Percentiles rank a stretch among this genome's conserved stretches.
phyloP scores from a whole-genome alignment of 1,140 invertebrate genomes.

The Bombyx mandarina region DNA sequence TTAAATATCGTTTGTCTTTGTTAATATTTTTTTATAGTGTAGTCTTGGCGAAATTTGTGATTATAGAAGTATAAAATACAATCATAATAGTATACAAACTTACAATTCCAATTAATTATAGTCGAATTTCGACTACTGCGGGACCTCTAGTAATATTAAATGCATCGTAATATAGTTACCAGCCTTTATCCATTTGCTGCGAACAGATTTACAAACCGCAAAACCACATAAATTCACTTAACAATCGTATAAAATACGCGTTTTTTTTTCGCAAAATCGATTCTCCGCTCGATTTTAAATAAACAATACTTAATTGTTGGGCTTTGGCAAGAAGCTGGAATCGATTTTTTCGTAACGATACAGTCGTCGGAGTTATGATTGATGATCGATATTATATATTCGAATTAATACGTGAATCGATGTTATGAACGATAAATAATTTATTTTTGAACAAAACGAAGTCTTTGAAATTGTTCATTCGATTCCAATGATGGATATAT shows the following conservation, averaged over 20 bases:
- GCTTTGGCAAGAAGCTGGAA: slow-evolving; percentile 25
- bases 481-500: slow-evolving; percentile 2
- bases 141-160: too few relatives aligned
- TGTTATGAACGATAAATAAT: slow-evolving; percentile 40
- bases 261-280: slow-evolving; percentile 40
- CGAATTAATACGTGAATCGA: slow-evolving; percentile 55
- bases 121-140: too few relatives aligned
- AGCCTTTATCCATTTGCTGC: too few relatives aligned
- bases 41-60: too few relatives aligned
- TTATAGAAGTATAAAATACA: too few relatives aligned
- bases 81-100: too few relatives aligned
- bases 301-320: slow-evolving; percentile 60
- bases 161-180: too few relatives aligned
- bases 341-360: slow-evolving; percentile 19
- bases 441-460: slow-evolving; percentile 35
- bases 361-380: slow-evolving; percentile 55
- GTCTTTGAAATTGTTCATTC: slow-evolving; percentile 1
- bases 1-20: too few relatives aligned
- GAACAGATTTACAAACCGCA: too few relatives aligned
- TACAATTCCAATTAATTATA: too few relatives aligned
- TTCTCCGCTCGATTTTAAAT: slow-evolving; percentile 43
- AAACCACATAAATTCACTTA: slow-evolving; percentile 33
- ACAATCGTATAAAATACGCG: slow-evolving; percentile 39
- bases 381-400: slow-evolving; percentile 38
- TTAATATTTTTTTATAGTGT: too few relatives aligned